Evolutionary conservation across 2,797 vertebrate genomes (phyloP).

Genomic region (Fratercula arctica): DNA sequence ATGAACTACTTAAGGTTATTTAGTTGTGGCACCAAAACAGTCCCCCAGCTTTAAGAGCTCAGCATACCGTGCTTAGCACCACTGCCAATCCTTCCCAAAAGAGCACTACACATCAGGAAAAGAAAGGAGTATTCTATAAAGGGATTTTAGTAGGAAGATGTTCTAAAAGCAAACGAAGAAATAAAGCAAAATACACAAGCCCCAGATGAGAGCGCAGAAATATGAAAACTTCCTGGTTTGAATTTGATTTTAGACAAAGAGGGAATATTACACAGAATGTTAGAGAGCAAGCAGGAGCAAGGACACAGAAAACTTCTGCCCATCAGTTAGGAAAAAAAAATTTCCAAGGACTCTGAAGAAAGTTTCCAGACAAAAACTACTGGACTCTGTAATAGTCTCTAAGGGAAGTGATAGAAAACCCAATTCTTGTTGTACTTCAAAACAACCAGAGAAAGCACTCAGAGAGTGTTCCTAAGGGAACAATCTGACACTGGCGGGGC

Average conservation of each 20-base stretch:
- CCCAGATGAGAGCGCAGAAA: not conserved
- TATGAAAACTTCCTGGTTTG: not conserved
- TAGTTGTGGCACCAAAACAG: not conserved
- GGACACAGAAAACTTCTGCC: not conserved
- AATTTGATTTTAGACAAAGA: not conserved
- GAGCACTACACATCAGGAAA: not conserved
- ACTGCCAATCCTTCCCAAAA: not conserved
- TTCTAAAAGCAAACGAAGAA: not conserved
- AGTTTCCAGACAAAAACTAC: conserved; percentile 19
- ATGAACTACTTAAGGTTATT: not conserved
- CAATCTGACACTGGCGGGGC: not conserved
- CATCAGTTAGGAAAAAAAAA: not conserved
- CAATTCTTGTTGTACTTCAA: not conserved
- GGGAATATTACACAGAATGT: not conserved
- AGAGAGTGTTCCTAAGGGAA: not conserved
- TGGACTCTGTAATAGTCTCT: not conserved
- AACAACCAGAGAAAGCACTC: conserved; percentile 22
- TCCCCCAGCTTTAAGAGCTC: not conserved
- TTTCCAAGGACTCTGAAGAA: not conserved
- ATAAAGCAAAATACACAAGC: not conserved
- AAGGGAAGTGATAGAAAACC: not conserved
- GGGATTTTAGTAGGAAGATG: not conserved
- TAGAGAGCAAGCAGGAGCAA: not conserved
- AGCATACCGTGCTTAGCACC: not conserved
- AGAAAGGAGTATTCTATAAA: not conserved